Evolutionary conservation across 2,113 vertebrate genomes (phyloP).

Genomic region (Cynopterus brachyotis): DNA sequence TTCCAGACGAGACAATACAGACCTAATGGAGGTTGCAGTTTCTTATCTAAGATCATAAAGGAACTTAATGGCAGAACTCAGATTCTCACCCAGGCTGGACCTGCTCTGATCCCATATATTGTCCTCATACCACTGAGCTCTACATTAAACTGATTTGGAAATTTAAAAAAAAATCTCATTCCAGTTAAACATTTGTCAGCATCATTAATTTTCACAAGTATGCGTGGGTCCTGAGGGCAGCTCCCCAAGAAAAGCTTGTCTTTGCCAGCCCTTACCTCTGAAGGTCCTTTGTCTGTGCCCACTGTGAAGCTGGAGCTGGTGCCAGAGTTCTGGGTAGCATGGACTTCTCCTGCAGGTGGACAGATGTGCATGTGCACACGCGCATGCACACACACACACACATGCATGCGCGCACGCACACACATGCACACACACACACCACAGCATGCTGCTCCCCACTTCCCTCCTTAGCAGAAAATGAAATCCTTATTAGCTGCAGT

Average conservation of each 20-base stretch:
- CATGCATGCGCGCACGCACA: not conserved
- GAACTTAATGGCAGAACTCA: not conserved
- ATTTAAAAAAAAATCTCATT: not conserved
- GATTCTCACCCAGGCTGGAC: not conserved
- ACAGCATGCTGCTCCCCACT: not conserved
- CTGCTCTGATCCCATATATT: not conserved
- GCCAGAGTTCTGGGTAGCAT: not conserved
- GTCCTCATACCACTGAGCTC: not conserved
- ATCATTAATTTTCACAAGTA: not conserved
- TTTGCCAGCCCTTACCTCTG: not conserved
- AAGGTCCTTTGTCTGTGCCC: not conserved
- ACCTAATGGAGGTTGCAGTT: not conserved
- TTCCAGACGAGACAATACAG: not conserved
- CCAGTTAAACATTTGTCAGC: not conserved
- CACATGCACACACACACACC: not conserved
- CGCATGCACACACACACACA: not conserved
- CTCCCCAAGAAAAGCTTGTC: not conserved
- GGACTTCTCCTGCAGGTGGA: not conserved
- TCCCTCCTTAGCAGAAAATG: not conserved
- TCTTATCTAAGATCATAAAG: not conserved
- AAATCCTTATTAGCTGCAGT: not conserved
- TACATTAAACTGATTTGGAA: not conserved
- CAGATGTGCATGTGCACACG: no score
- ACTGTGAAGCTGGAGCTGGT: not conserved
- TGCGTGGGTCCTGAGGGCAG: not conserved